Conservation (phyloP, 2,797 vertebrate species). For the Sebastes oblongus region DNA sequence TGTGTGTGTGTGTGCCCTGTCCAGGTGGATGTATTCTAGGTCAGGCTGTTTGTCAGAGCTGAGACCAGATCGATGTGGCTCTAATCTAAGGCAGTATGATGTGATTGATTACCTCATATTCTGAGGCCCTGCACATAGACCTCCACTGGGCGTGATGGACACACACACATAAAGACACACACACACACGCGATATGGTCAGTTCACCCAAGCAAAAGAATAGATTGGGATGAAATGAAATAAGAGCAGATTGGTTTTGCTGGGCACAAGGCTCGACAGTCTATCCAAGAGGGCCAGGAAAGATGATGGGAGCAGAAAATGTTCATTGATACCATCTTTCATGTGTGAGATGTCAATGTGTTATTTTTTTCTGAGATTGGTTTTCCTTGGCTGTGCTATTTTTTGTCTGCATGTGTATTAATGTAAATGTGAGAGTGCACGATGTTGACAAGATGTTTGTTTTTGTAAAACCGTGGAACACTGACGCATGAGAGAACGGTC, state of each 20-base stretch:
- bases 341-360: constrained; percentile 25
- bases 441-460: constrained; percentile 59
- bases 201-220: constrained; percentile 62
- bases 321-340: constrained; percentile 65
- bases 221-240: constrained; percentile 68
- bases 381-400: constrained; percentile 35
- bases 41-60: constrained; percentile 72
- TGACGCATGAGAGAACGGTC: constrained; percentile 50
- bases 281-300: constrained; percentile 51
- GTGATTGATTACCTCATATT: constrained; percentile 79
- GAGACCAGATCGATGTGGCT: constrained; percentile 73
- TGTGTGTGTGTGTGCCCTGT: constrained; percentile 27
- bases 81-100: constrained; percentile 73
- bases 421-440: constrained; percentile 24
- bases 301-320: constrained; percentile 64
- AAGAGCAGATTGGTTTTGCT: constrained; percentile 69
- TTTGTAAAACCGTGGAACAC: constrained; percentile 25
- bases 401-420: constrained; percentile 7
- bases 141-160: constrained; percentile 47
- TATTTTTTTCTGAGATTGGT: constrained; percentile 39
- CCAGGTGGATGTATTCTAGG: constrained; percentile 68
- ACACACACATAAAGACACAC: constrained; percentile 18
- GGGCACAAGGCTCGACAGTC: constrained; percentile 41
- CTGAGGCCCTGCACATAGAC: constrained; percentile 53
- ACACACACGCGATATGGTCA: constrained; percentile 35